Base-by-base conservation (phyloP, 2,797 vertebrate species). In the Botia kubotai region DNA sequence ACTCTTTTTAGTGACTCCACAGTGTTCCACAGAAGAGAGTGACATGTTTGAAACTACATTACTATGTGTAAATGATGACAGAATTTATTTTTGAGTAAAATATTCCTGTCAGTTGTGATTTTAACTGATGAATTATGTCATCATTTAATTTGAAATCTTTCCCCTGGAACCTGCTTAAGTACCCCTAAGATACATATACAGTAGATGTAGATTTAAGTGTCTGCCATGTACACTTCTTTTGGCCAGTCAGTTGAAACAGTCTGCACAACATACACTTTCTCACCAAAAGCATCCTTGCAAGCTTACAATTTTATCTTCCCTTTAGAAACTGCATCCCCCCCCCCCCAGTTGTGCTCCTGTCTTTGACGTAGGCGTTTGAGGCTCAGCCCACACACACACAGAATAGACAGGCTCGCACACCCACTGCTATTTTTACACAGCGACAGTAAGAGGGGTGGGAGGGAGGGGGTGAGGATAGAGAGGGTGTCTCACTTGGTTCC, bases 401-500 rank as follows among this genome's bases (percentile, higher is more conserved):
- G 46, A 86, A 87, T 88, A 87, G 89, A 67, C 87, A 78, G 77
- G 83, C 89, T 91, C 85, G 86, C 91, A 88, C 90, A 72, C 88
- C 82, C 84, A 79, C 86, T 89, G 91, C 92, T 93, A 91, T 94
- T 93, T 93, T 91, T 90, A 91, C 67, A 78, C 89, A 71, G 72
- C 50, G 65, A 29, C 67, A 88, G 87, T 26, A 63, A 87, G 87
- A 82, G 55, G 81, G 75, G 62, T 8, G 66, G 82, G 82, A 79
- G 82, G 82, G 53, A 72, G 75, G 67, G 58, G 52, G 50, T 66
- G 78, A 73, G 77, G 79, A 65, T 55, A 57, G 72, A 80, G 84
- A 67, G 70, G 53, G 86, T 89, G 86, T 89, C 87, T 88, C 89
- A 80, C 80, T 85, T 48, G 50, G 77, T 70, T 84, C 6, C 73